Percentiles rank a stretch among this genome's conserved stretches.
Conservation (phyloP, 2,888 invertebrate species). For the Seira musarum region DNA sequence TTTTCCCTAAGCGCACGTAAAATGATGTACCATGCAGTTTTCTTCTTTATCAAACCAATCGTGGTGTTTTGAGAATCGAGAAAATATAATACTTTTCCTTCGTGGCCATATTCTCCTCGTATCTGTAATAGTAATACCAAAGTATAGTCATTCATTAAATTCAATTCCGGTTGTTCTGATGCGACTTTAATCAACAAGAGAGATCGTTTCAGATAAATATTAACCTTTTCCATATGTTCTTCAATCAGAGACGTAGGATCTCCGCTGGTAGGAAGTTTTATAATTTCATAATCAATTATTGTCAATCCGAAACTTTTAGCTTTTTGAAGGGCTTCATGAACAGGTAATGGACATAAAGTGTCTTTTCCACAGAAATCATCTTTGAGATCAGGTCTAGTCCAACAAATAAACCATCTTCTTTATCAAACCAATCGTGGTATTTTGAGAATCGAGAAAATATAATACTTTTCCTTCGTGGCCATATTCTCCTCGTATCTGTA, state of each 20-base stretch:
- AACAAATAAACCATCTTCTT: constrained; percentile 72
- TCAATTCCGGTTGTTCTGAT: no score
- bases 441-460: constrained; percentile 72
- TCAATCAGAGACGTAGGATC: constrained; percentile 37
- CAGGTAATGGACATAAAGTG: constrained; percentile 54
- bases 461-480: constrained; percentile 73
- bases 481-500: constrained; percentile 71
- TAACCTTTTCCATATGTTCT: constrained; percentile 70
- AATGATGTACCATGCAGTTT: constrained; percentile 73
- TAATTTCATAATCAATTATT: constrained; percentile 71
- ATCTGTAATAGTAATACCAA: constrained; percentile 69
- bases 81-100: constrained; percentile 74
- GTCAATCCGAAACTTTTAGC: constrained; percentile 63
- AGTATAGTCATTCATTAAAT: no score
- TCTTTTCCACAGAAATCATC: constrained; percentile 33
- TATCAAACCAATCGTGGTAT: constrained; percentile 72
- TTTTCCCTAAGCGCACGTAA: constrained; percentile 70
- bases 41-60: constrained; percentile 74
- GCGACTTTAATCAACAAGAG: no score
- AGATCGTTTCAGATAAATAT: no score
- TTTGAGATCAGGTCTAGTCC: constrained; percentile 55
- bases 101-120: constrained; percentile 71
- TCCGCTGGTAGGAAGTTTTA: constrained; percentile 62
- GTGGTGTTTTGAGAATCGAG: constrained; percentile 71
- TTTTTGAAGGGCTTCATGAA: constrained; percentile 61